Evolutionary conservation across 2,113 vertebrate species (phyloP), one percentile per base, ranked within the genome.

Genomic region (Sakesphorus luctuosus): DNA sequence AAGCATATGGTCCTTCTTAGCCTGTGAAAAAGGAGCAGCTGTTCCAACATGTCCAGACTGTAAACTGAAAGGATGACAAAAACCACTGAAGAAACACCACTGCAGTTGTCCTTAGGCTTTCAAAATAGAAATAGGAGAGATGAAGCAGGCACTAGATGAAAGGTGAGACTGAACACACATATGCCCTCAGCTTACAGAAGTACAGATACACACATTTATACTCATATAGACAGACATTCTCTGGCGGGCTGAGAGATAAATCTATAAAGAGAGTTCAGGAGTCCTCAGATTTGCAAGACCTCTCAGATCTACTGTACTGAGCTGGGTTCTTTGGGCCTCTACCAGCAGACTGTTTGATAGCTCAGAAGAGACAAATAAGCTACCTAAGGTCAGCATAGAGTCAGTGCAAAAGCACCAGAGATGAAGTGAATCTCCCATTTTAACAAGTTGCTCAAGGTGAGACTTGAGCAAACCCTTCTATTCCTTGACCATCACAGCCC

Each of bases 11-110:
- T 75, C 40, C 38, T 47, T 50, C 71, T 36, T 43, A 86, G 55
- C 18, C 56, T 9, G 67, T 87, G 89, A 93, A 95, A 91, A 92
- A 92, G 67, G 28, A 94, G 84, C 88, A 88, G 72, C 73, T 94
- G 81, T 73, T 94, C 49, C 50, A 49, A n/a, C 10, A 21, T n/a
- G 8, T 2, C 46, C 82, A 29, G 58, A 18, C 72, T 81, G 56
- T 43, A 52, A 80, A 20, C 65, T 86, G 80, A 94, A 96, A 94
- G 36, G 29, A 78, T 35, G 73, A 56, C 56, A 90, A 78, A 86
- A 96, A 93, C 7, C 65, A 53, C n/a, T 38, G 65, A 92, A 90
- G 86, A 86, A 95, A 74, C 50, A 87, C 38, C 67, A 83, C 69
- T 62, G 59, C 35, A n/a, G 49, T 56, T 71, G 71, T 80, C 58